Percentiles rank a stretch among this genome's conserved stretches.
Conservation (phyloP, 2,888 invertebrate genomes). For the Argyresthia albistria region DNA sequence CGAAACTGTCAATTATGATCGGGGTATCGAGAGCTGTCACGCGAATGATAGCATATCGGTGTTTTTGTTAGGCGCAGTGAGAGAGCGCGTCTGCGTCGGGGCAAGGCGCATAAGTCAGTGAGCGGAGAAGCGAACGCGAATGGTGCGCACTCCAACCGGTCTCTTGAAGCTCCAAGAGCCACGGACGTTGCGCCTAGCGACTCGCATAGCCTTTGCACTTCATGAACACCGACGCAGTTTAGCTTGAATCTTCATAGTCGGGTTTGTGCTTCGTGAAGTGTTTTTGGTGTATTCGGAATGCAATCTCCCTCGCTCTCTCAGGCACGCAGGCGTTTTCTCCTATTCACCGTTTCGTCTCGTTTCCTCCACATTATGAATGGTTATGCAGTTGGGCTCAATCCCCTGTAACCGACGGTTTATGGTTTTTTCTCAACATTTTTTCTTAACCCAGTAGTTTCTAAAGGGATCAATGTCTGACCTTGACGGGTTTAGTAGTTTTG, state of each 20-base stretch:
- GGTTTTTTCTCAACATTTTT: background rate
- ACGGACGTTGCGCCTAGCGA: constrained; percentile 1
- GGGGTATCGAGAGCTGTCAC: constrained; percentile 24
- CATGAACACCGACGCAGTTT: background rate
- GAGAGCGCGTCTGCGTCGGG: constrained; percentile 14
- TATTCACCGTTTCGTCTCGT: constrained; percentile 36
- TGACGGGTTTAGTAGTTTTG: too few species aligned
- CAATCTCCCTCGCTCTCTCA: constrained; percentile 66
- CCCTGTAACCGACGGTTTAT: background rate
- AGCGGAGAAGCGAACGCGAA: constrained; percentile 2
- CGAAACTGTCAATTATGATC: constrained; percentile 16
- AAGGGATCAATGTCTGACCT: background rate
- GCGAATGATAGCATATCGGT: constrained; percentile 3
- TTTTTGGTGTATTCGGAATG: constrained; percentile 37
- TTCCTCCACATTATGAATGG: constrained; percentile 53
- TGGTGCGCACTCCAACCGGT: background rate
- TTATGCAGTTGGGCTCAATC: constrained; percentile 3
- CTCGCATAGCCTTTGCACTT: background rate
- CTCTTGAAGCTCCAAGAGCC: background rate
- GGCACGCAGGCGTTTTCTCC: constrained; percentile 40
- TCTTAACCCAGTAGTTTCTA: background rate
- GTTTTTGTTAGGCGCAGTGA: constrained; percentile 15
- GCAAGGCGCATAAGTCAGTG: constrained; percentile 1
- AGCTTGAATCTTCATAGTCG: background rate
- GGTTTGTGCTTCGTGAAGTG: constrained; percentile 15